A percentile compares a stretch with the other conserved stretches of the same genome.
Conservation (phyloP, 2,113 vertebrate species). For the Triplophysa siluroides region DNA sequence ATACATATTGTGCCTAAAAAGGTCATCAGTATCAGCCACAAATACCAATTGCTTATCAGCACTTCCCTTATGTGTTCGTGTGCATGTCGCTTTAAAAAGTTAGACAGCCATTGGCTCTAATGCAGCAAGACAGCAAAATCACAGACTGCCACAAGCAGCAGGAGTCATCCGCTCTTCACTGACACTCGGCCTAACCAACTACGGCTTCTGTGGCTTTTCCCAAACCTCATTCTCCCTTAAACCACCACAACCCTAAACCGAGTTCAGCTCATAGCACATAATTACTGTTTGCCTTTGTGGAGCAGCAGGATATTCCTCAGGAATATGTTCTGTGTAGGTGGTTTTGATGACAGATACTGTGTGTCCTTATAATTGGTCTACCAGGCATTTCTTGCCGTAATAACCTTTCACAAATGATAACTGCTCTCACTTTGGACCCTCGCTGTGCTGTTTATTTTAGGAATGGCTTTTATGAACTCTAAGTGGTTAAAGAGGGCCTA, state of each 20-base stretch:
- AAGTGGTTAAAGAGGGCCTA: too few species aligned
- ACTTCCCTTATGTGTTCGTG: neutral
- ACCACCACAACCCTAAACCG: neutral
- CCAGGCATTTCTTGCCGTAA: neutral
- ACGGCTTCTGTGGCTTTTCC: neutral
- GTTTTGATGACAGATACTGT: neutral
- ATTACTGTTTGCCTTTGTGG: neutral
- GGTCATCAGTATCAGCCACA: too few species aligned
- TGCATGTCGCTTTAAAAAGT: constrained; percentile 12
- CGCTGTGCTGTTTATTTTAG: neutral
- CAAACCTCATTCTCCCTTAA: neutral
- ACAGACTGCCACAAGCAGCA: constrained; percentile 26
- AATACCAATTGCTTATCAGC: too few species aligned
- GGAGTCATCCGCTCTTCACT: constrained; percentile 4
- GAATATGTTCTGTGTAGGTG: neutral
- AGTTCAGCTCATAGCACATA: neutral
- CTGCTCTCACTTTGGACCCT: neutral
- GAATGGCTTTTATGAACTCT: neutral
- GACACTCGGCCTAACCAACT: constrained; percentile 5
- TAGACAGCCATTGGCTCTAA: constrained; percentile 35
- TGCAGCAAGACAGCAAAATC: constrained; percentile 64
- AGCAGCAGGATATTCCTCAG: neutral
- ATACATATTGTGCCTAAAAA: too few species aligned
- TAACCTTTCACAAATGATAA: neutral
- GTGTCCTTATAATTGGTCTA: neutral